Evolutionary conservation across 2,113 vertebrate species (phyloP), one percentile per base, ranked within the genome.

Genomic region (Leiothrix lutea): DNA sequence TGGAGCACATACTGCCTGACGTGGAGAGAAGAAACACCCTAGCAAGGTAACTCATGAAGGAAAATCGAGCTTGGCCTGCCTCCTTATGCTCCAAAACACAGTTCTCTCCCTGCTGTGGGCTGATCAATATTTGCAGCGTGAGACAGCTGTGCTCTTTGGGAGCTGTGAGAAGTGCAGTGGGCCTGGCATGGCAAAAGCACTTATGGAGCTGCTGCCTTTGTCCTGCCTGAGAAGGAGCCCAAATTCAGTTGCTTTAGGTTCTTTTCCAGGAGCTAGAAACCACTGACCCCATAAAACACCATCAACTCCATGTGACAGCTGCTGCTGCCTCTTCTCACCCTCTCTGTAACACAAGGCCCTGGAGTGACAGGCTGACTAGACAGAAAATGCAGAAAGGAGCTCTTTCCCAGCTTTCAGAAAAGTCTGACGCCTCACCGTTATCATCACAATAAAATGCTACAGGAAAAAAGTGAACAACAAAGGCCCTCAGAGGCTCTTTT

Each of bases 81-180:
- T 79, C 25, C n/a, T 93, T 45, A n/a, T 4, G 2, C 28, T 56
- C 17, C 28, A n/a, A 75, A 90, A 44, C 17, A 60, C 19, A 38
- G 9, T 22, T 65, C 4, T 50, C 6, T 23, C 15, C 2, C 7
- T 75, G 28, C 53, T 72, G n/a, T 5, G 3, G 26, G 26, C 28
- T 82, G 36, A 36, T 48, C 70, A 36, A 4, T 75, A 60, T 64
- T 48, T 77, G 15, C 28, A 57, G 33, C 21, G 3, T 1, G 64
- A 73, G 36, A 58, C 35, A 56, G 33, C 53, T 0, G 0, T 18
- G 40, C 2, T 44, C 5, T 58, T 7, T 11, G 5, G 28, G 12
- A 65, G 8, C 6, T 7, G 3, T 50, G 60, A 89, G 74, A 72
- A 82, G 8, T 61, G 17, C 66, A n/a, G 6, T 1, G 14, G 77